These are phyloP conservation scores for Stramonita haemastoma DNA, from an alignment of 2,888 invertebrate genomes.

Conservation along the genomic window DNA sequence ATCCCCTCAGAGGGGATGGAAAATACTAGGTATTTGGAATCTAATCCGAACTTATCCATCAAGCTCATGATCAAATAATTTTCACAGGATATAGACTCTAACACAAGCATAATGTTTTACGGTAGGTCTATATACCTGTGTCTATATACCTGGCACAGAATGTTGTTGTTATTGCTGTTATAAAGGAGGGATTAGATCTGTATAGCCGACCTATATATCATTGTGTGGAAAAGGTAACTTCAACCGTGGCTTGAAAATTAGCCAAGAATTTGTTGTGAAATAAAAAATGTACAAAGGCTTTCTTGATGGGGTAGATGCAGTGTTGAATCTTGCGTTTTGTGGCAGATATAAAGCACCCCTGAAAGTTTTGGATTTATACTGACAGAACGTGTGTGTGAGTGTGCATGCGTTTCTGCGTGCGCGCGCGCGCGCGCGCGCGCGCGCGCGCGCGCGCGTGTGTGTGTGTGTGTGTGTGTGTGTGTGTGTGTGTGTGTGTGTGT, in stretches of 20 bases:
- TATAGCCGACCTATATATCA: neutral
- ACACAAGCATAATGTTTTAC: no score
- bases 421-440: neutral
- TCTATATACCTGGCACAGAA: no score
- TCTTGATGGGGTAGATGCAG: no score
- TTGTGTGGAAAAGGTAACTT: neutral
- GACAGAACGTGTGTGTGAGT: neutral
- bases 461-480: neutral
- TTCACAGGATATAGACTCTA: neutral
- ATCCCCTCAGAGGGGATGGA: no score
- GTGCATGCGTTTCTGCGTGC: neutral
- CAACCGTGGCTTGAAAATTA: neutral
- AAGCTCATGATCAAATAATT: no score
- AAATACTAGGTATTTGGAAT: no score
- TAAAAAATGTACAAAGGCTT: neutral
- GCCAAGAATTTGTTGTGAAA: neutral
- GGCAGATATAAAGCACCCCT: no score
- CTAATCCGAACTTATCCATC: no score
- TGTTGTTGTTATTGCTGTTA: neutral
- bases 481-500: neutral
- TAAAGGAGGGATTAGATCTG: neutral
- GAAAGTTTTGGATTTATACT: neutral
- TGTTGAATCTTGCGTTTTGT: no score
- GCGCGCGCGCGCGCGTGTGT: conserved; percentile 10
- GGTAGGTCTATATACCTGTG: no score